Conservation (phyloP, 2,113 vertebrate species). For the Hymenochirus boettgeri region DNA sequence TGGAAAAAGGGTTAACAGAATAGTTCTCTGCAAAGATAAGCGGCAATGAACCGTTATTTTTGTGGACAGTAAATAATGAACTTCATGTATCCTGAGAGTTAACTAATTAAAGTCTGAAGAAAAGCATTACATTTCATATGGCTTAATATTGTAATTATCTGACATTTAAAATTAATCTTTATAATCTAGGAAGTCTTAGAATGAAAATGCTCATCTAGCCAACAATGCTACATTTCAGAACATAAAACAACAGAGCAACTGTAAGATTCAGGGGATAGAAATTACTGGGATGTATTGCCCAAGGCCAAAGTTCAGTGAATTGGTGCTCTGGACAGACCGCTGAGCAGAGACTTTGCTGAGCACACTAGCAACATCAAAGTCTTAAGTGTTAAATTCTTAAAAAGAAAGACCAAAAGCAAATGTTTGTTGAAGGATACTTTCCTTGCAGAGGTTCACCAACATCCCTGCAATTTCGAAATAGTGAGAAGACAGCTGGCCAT, state of each 20-base stretch:
- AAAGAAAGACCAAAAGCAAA: too few species aligned
- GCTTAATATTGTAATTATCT: too few species aligned
- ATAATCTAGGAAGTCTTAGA: neutral
- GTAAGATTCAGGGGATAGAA: neutral
- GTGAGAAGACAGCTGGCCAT: neutral
- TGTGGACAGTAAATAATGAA: neutral
- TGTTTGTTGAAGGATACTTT: neutral
- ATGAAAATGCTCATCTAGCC: neutral
- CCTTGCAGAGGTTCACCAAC: neutral
- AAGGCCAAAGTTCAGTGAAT: constrained; percentile 1
- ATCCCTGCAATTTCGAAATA: neutral
- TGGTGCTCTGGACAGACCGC: neutral
- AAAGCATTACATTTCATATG: neutral
- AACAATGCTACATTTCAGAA: neutral
- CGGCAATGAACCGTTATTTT: too few species aligned
- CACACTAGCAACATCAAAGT: too few species aligned
- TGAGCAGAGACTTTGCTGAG: too few species aligned
- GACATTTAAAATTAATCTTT: neutral
- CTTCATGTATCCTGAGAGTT: neutral
- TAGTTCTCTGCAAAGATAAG: neutral
- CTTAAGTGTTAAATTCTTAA: too few species aligned
- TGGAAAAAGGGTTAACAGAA: constrained; percentile 13
- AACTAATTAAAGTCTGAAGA: neutral
- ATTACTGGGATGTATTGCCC: neutral
- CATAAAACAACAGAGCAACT: neutral